A percentile compares a stretch with the other conserved stretches of the same genome.
Evolutionary conservation across 2,797 vertebrate species (phyloP).

Genomic region (Periparus ater): DNA sequence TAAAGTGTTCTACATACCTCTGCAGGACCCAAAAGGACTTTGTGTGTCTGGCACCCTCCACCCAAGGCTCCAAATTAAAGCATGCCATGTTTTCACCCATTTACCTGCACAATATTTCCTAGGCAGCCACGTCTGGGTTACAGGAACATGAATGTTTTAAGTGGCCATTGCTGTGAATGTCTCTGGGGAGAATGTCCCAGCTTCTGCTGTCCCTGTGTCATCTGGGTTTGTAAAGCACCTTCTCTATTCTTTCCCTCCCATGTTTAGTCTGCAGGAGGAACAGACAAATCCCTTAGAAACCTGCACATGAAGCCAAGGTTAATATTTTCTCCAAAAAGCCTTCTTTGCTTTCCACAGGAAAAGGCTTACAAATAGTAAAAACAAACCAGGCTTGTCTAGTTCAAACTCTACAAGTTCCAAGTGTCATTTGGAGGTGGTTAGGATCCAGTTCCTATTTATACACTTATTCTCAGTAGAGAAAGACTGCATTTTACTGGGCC

Average conservation of each 20-base stretch:
- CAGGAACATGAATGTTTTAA: neutral
- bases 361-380: neutral
- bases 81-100: neutral
- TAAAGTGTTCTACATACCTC: neutral
- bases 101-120: neutral
- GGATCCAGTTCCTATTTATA: neutral
- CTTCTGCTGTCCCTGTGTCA: neutral
- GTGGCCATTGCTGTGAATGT: neutral
- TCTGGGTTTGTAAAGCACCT: neutral
- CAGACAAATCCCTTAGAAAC: neutral
- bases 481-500: neutral
- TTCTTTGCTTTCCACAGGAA: neutral
- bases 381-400: neutral
- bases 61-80: neutral
- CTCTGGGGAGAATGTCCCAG: neutral
- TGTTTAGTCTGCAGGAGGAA: neutral
- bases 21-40: neutral
- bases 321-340: neutral
- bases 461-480: neutral
- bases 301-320: neutral
- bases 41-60: neutral
- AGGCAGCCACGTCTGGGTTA: accelerated
- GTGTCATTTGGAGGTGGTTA: neutral
- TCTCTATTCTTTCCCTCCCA: neutral
- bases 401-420: neutral